Evolutionary conservation across 2,113 vertebrate genomes (phyloP).

Genomic region (Ictalurus furcatus): DNA sequence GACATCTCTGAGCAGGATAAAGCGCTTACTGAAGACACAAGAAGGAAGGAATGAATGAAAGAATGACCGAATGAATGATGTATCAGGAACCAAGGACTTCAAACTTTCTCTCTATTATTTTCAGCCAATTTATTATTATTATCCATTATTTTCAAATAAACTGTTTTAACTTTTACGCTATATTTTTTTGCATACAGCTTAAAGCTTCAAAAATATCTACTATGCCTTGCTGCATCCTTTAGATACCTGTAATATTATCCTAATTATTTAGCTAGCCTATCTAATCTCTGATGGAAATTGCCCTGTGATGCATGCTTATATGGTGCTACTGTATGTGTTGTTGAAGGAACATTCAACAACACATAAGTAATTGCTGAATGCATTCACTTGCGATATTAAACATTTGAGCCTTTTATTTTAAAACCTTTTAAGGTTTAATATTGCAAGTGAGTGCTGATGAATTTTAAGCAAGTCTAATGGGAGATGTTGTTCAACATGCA

Average conservation of each 20-base stretch:
- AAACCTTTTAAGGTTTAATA: constrained; percentile 5
- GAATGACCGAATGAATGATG: no score
- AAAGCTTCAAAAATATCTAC: background rate
- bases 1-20: background rate
- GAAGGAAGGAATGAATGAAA: background rate
- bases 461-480: constrained; percentile 18
- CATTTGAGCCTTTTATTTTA: background rate
- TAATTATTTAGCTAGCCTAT: background rate
- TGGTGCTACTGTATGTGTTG: background rate
- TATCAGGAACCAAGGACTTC: no score
- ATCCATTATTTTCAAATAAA: background rate
- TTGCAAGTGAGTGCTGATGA: background rate
- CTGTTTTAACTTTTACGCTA: background rate
- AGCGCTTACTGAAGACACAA: background rate
- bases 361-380: no score
- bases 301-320: background rate
- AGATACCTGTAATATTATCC: background rate
- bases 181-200: background rate
- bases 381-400: background rate
- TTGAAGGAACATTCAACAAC: constrained; percentile 29
- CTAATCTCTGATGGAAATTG: background rate
- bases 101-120: background rate
- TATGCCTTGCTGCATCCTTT: background rate
- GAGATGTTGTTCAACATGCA: constrained; percentile 48
- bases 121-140: background rate